Conservation (phyloP, 92 coral and sea anemone species). For the Zoanthus sansibaricus region DNA sequence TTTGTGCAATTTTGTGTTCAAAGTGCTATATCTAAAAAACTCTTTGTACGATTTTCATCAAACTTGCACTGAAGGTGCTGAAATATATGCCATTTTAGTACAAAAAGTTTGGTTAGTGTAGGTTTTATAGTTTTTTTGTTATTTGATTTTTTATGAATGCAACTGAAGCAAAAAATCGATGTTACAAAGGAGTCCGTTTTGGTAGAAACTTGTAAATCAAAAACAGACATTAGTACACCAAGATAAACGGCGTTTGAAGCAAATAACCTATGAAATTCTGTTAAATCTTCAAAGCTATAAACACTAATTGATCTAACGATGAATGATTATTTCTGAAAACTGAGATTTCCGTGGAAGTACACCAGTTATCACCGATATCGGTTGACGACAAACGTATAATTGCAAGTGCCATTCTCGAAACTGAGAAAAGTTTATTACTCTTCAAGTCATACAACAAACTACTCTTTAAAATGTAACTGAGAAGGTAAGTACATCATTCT, state of each 20-base stretch:
- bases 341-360: not conserved
- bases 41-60: not conserved
- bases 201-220: not conserved
- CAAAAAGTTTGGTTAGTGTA: not conserved
- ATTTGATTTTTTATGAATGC: not conserved
- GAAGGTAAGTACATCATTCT: not conserved
- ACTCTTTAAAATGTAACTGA: not conserved
- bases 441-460: not conserved
- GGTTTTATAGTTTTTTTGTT: not conserved
- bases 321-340: not conserved
- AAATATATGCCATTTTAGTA: not conserved
- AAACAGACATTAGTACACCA: not conserved
- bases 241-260: not conserved
- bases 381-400: not conserved
- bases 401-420: not conserved
- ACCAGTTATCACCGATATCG: not conserved
- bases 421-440: not conserved
- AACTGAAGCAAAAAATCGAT: not conserved
- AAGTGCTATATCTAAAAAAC: not conserved
- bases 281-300: not conserved
- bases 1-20: not conserved
- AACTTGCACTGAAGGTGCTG: not conserved
- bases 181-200: conserved; percentile 5
- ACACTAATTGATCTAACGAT: not conserved
- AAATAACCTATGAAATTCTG: not conserved